Evolutionary conservation across 2,797 vertebrate genomes (phyloP).

Genomic region (Anableps anableps): DNA sequence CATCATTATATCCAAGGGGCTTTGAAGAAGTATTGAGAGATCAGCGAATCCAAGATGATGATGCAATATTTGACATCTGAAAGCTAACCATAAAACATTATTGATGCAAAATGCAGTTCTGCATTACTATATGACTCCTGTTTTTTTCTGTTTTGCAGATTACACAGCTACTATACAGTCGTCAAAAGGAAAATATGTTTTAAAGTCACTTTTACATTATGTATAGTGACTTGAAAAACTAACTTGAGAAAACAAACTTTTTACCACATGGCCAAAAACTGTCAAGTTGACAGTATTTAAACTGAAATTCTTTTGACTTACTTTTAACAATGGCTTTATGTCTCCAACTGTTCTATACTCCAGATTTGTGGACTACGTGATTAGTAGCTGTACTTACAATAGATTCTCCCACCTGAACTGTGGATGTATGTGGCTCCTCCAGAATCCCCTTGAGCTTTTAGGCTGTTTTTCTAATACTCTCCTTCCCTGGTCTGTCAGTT

Average conservation of each 20-base stretch:
- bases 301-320: not conserved
- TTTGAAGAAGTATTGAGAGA: conserved; percentile 13
- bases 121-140: not conserved
- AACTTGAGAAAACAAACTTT: not conserved
- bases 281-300: not conserved
- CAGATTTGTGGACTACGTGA: not conserved
- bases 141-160: not conserved
- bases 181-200: not conserved
- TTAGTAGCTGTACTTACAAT: not conserved
- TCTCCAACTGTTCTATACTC: not conserved
- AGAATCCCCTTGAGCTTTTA: too few relatives aligned
- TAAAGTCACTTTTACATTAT: not conserved
- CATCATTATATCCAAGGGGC: conserved; percentile 61
- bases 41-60: conserved; percentile 19
- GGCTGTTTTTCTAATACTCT: not conserved
- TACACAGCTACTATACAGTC: not conserved
- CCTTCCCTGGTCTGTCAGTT: not conserved
- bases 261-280: not conserved
- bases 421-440: not conserved
- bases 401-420: not conserved
- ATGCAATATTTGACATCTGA: not conserved
- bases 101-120: not conserved
- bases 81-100: not conserved
- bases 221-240: not conserved
- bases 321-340: not conserved